These are phyloP conservation scores for Urosaurus nigricauda DNA, from an alignment of 2,797 vertebrate species.

Conservation along the genomic window DNA sequence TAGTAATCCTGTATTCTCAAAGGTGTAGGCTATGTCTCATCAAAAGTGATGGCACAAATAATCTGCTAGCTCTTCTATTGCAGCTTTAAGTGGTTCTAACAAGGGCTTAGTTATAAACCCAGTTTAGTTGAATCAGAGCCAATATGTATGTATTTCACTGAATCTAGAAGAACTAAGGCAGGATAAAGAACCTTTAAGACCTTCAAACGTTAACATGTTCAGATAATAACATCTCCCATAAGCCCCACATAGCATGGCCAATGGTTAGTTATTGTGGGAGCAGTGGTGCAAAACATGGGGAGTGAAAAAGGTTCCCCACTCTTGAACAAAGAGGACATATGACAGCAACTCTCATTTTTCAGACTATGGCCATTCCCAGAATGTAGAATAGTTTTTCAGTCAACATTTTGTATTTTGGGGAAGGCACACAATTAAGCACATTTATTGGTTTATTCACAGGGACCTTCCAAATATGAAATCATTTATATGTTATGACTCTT, in stretches of 20 bases:
- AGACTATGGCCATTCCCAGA: neutral
- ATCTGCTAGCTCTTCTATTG: neutral
- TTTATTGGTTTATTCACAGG: neutral
- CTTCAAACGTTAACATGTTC: no score
- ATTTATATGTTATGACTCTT: neutral
- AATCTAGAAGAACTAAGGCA: neutral
- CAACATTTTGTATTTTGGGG: neutral
- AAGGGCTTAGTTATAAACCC: neutral
- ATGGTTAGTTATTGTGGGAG: no score
- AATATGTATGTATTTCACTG: neutral
- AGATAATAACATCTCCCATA: no score
- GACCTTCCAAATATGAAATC: neutral
- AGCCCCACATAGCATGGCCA: no score
- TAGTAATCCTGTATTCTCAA: neutral
- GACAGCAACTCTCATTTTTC: neutral
- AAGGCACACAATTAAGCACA: neutral
- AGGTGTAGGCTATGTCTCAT: neutral
- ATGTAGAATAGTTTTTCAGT: neutral
- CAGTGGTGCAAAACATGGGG: no score
- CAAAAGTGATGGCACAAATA: neutral
- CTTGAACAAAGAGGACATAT: neutral
- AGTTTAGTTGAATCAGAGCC: fast-evolving
- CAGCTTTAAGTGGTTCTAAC: neutral
- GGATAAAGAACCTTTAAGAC: no score
- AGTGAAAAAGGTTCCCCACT: no score